These are phyloP conservation scores for Plagiodera versicolora DNA, from an alignment of 2,888 invertebrate species.

Conservation along the genomic window DNA sequence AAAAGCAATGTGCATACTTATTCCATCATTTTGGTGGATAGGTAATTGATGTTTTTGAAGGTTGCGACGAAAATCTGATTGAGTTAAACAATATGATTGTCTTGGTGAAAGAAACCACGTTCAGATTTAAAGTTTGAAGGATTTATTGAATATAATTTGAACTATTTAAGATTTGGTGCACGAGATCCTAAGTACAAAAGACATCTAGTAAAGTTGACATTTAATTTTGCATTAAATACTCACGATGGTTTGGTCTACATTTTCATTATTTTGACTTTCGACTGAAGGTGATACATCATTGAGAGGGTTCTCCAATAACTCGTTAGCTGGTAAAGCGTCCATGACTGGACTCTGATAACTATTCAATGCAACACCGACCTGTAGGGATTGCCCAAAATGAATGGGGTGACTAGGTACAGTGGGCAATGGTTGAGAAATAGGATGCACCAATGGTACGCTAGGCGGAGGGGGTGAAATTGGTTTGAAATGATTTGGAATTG, in stretches of 20 bases:
- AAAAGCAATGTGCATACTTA: too few species aligned
- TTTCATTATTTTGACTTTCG: not conserved
- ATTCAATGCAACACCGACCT: not conserved
- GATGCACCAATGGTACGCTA: conserved; percentile 20
- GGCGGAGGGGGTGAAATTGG: conserved; percentile 38
- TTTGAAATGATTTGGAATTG: conserved; percentile 36
- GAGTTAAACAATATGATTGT: too few species aligned
- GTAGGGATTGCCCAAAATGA: conserved; percentile 6
- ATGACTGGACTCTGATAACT: conserved; percentile 36
- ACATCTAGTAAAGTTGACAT: too few species aligned
- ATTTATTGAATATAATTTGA: too few species aligned
- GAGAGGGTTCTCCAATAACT: conserved; percentile 27
- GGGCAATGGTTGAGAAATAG: conserved; percentile 25
- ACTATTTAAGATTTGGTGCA: too few species aligned
- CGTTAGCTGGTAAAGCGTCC: conserved; percentile 43
- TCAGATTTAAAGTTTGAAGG: too few species aligned
- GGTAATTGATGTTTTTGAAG: too few species aligned
- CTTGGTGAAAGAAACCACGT: too few species aligned
- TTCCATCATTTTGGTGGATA: too few species aligned
- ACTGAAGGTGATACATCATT: not conserved
- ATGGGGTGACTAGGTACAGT: conserved; percentile 16
- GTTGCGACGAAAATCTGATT: too few species aligned
- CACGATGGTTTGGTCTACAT: not conserved
- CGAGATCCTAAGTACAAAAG: too few species aligned
- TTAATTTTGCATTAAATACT: too few species aligned